A percentile compares a stretch with the other conserved stretches of the same genome.
Evolutionary conservation across 1,140 invertebrate genomes (phyloP).

Genomic region (Bradynema listronoti): DNA sequence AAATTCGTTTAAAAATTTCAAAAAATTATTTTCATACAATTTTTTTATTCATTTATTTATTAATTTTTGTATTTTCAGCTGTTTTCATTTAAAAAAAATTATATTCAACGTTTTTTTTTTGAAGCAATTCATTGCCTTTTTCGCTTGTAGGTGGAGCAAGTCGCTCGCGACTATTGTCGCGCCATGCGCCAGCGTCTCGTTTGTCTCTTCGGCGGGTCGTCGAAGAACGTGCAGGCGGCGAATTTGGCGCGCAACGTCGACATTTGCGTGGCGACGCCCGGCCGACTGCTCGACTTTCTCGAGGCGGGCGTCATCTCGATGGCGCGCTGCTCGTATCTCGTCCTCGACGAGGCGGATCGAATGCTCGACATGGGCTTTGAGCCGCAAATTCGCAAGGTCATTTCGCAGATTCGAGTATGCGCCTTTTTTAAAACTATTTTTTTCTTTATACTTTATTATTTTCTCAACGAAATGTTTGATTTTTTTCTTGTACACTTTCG

Average conservation of each 20-base stretch:
- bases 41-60: too few relatives aligned
- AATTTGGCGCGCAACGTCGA: conserved; percentile 70
- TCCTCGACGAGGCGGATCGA: conserved; percentile 93
- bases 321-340: conserved; percentile 80
- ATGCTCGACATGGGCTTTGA: conserved; percentile 98
- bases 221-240: conserved; percentile 75
- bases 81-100: too few relatives aligned
- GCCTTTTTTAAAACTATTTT: too few relatives aligned
- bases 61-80: too few relatives aligned
- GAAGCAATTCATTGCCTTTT: too few relatives aligned
- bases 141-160: conserved; percentile 90
- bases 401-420: conserved; percentile 78
- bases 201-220: conserved; percentile 90
- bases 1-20: too few relatives aligned
- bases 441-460: too few relatives aligned
- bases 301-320: conserved; percentile 81
- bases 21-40: too few relatives aligned
- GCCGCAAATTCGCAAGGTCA: conserved; percentile 92
- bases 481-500: too few relatives aligned
- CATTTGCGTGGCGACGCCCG: conserved; percentile 71
- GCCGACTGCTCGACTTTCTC: conserved; percentile 88
- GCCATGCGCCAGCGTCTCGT: conserved; percentile 76
- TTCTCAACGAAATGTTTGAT: too few relatives aligned
- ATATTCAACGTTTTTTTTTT: too few relatives aligned
- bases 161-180: conserved; percentile 79